Conservation (phyloP, 2,888 invertebrate species). For the Eubasilissa splendida region DNA sequence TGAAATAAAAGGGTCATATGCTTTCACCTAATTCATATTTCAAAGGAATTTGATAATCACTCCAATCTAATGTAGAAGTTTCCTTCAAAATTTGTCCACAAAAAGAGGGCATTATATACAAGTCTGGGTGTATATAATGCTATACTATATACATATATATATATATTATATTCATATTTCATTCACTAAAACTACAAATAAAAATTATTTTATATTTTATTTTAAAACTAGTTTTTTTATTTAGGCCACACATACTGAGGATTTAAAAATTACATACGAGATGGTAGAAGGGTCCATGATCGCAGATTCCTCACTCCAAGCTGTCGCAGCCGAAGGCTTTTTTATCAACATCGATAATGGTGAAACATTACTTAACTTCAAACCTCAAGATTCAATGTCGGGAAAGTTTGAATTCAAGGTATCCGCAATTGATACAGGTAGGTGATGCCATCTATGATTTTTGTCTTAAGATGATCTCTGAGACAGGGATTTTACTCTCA, state of each 20-base stretch:
- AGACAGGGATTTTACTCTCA: too few species aligned
- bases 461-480: too few species aligned
- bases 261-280: slow-evolving; percentile 66
- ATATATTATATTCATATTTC: too few species aligned
- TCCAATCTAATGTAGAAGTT: too few species aligned
- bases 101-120: too few species aligned
- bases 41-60: too few species aligned
- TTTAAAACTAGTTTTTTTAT: slow-evolving; percentile 3
- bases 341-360: slow-evolving; percentile 66
- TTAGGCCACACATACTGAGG: slow-evolving; percentile 75
- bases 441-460: slow-evolving; percentile 18
- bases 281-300: slow-evolving; percentile 65
- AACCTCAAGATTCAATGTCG: slow-evolving; percentile 71
- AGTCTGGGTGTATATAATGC: too few species aligned
- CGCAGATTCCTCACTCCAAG: slow-evolving; percentile 67
- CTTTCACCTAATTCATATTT: too few species aligned
- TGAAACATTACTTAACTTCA: slow-evolving; percentile 69
- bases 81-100: too few species aligned
- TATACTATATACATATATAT: too few species aligned
- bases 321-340: slow-evolving; percentile 67
- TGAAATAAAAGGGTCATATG: too few species aligned
- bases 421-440: slow-evolving; percentile 71
- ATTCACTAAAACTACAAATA: background rate
- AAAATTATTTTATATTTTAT: background rate
- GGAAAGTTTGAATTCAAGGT: slow-evolving; percentile 76